Conservation (phyloP, 2,888 invertebrate genomes). For the Tortrix viridana region DNA sequence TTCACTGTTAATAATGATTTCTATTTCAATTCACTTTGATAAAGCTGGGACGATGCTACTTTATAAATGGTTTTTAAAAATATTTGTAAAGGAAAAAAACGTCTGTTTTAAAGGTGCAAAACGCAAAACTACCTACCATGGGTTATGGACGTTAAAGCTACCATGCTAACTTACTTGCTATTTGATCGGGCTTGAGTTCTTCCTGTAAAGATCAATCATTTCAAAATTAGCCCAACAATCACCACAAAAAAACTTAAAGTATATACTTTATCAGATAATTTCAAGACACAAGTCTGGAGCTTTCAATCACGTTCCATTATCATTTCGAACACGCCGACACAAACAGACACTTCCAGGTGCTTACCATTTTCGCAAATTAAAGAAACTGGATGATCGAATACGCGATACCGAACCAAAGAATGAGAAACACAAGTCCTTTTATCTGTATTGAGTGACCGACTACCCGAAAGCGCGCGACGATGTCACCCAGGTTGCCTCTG, state of each 20-base stretch:
- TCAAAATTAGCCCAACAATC: constrained; percentile 27
- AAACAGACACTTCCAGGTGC: constrained; percentile 37
- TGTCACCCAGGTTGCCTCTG: constrained; percentile 76
- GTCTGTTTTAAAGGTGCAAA: no score
- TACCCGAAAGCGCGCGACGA: constrained; percentile 65
- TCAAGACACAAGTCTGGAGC: constrained; percentile 40
- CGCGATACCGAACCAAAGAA: constrained; percentile 69
- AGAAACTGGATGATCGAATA: constrained; percentile 66
- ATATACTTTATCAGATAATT: neutral
- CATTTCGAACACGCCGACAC: neutral
- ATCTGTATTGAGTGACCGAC: constrained; percentile 77
- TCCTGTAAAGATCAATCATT: constrained; percentile 83
- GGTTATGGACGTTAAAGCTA: neutral
- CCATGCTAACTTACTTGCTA: constrained; percentile 86
- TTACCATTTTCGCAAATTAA: constrained; percentile 64
- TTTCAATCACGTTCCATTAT: constrained; percentile 26
- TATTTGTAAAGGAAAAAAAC: no score
- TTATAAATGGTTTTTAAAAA: no score
- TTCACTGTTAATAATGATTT: no score
- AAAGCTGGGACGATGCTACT: neutral
- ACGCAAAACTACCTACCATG: no score
- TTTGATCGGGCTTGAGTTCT: constrained; percentile 91
- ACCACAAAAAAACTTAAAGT: neutral
- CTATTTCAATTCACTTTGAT: neutral
- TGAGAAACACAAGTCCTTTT: constrained; percentile 75